phyloP scores from a whole-genome alignment of 1,140 invertebrate genomes.

The Ganaspis sp. region DNA sequence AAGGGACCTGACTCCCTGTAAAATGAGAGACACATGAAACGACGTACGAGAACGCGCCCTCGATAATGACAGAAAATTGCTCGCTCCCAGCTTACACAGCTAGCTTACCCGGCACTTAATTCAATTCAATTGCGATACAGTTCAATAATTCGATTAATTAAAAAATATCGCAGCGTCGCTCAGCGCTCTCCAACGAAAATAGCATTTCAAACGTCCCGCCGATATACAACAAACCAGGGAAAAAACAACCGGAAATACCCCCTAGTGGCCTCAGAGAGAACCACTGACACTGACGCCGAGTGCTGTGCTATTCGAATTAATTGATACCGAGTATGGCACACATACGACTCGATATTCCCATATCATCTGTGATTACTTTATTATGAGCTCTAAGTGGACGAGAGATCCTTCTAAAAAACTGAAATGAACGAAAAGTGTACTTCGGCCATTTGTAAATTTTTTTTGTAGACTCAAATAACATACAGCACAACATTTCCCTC shows the following conservation, averaged over 20 bases:
- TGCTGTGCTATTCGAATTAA: conserved; percentile 24
- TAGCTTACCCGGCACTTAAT: conserved; percentile 67
- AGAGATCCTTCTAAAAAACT: conserved; percentile 44
- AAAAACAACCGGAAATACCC: conserved; percentile 32
- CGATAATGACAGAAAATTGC: conserved; percentile 68
- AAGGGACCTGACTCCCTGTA: conserved; percentile 6
- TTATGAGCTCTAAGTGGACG: conserved; percentile 63
- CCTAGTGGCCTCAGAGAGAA: conserved; percentile 38
- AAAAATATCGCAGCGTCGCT: conserved; percentile 64
- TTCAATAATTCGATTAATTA: conserved; percentile 77
- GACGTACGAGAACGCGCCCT: conserved; percentile 34
- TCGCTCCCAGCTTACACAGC: conserved; percentile 61
- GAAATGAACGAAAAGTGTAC: not conserved
- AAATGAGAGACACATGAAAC: conserved; percentile 26
- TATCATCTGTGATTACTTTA: conserved; percentile 67
- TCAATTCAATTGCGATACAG: conserved; percentile 74
- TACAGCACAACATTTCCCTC: conserved; percentile 31
- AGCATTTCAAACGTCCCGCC: not conserved
- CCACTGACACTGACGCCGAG: conserved; percentile 50
- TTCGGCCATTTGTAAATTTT: conserved; percentile 49
- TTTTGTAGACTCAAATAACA: not conserved
- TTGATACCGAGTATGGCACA: not conserved
- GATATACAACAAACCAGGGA: not conserved
- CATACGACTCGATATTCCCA: conserved; percentile 58
- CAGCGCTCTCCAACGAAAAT: conserved; percentile 34